Base-by-base conservation (phyloP, 2,113 vertebrate species). In the Sylvilagus bachmani region DNA sequence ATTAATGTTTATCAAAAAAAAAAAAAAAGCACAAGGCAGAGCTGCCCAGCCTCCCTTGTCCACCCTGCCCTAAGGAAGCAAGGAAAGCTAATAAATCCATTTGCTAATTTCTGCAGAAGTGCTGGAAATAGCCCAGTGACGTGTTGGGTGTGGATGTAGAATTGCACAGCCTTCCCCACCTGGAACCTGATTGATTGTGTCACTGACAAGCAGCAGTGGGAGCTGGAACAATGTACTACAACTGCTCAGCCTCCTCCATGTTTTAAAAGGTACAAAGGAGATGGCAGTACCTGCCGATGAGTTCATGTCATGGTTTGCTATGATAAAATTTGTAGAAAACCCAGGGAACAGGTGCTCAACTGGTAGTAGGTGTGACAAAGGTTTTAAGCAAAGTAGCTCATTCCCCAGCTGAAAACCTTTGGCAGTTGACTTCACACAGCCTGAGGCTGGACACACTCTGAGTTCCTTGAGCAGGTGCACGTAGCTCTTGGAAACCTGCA, bases 361-460 rank as follows among this genome's bases (percentile, higher is more conserved):
- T 21, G 21, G 74, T 55, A 1, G 14, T 1, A 27, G 44, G 8
- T 33, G 25, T 53, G 83, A 51, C 83, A 95, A 74, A 27, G 92
- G 25, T 73, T 79, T 89, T 73, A 82, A 70, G 79, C 62, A 91
- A 86, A 88, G 87, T 64, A 33, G 73, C 17, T 67, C 55, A 31
- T 38, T 84, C n/a, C 31, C 10, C 27, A 58, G 27, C 19, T 8
- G 19, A 24, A 33, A 25, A 21, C 3, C 3, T 90, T 36, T 67
- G 62, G 31, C 62, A 49, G 85, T 73, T 55, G 3, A 16, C 25
- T 33, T 33, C 44, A 29, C 51, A 3, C 1, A 64, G 44, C 3
- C 64, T 12, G 79, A 70, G 38, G 61, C 4, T 29, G 27, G 36
- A 31, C 21, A n/a, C 1, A 62, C 14, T 5, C 1, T 14, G 49